Conservation (phyloP, 2,797 vertebrate species). For the Fistularia commersonii region DNA sequence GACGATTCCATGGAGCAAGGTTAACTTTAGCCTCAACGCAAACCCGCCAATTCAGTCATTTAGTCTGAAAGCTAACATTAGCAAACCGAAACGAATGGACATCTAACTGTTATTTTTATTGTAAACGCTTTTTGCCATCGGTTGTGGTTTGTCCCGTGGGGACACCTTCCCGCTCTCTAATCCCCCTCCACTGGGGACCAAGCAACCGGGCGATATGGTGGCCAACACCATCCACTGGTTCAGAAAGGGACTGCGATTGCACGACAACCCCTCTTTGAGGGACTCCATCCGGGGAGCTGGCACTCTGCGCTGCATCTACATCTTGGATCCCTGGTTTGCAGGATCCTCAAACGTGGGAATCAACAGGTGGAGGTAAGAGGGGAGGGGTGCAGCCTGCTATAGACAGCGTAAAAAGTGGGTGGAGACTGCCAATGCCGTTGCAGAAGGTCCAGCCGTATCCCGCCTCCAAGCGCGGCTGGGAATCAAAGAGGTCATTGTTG, state of each 20-base stretch:
- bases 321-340: slow-evolving; percentile 94
- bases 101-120: too few relatives aligned
- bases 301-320: slow-evolving; percentile 88
- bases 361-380: slow-evolving; percentile 91
- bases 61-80: neutral
- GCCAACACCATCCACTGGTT: slow-evolving; percentile 94
- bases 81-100: too few relatives aligned
- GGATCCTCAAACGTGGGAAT: slow-evolving; percentile 93
- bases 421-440: too few relatives aligned
- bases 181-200: neutral
- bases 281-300: slow-evolving; percentile 85
- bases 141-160: neutral
- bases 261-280: slow-evolving; percentile 89
- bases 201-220: slow-evolving; percentile 70
- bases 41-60: neutral
- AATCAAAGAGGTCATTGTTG: too few relatives aligned
- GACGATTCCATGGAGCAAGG: slow-evolving; percentile 49
- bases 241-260: slow-evolving; percentile 91
- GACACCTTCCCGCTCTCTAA: neutral
- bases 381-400: neutral
- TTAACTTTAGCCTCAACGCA: slow-evolving; percentile 10
- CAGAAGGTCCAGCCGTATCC: too few relatives aligned
- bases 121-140: neutral
- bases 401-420: neutral
- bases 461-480: too few relatives aligned